A percentile compares a stretch with the other conserved stretches of the same genome.
phyloP scores from a whole-genome alignment of 2,888 invertebrate species.

The Bedellia somnulentella region DNA sequence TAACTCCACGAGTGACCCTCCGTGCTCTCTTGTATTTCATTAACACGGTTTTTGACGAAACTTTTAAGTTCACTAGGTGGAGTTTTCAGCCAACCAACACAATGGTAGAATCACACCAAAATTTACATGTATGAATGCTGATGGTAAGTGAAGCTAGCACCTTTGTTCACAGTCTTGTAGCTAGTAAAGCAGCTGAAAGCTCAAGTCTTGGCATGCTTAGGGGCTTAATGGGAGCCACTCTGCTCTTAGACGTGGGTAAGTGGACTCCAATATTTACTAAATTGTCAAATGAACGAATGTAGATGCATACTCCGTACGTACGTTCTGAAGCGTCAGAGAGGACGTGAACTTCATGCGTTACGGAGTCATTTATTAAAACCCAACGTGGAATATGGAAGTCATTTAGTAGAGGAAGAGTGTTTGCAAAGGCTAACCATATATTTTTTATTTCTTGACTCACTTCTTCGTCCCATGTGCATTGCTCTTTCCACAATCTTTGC shows the following conservation, averaged over 20 bases:
- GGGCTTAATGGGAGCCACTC: slow-evolving; percentile 9
- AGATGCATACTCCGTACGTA: slow-evolving; percentile 8
- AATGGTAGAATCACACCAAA: slow-evolving; percentile 9
- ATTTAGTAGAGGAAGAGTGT: slow-evolving; percentile 4
- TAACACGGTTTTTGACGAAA: slow-evolving; percentile 11
- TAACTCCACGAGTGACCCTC: slow-evolving; percentile 1
- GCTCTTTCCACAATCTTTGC: slow-evolving; percentile 5
- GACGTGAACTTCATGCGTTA: slow-evolving; percentile 5
- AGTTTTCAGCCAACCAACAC: slow-evolving; percentile 7
- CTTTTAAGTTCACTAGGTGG: slow-evolving; percentile 7
- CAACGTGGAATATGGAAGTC: slow-evolving; percentile 4
- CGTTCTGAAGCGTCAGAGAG: slow-evolving; percentile 8
- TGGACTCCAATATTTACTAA: slow-evolving; percentile 2
- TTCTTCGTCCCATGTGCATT: slow-evolving; percentile 8
- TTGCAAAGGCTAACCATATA: slow-evolving; percentile 2
- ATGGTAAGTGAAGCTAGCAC: slow-evolving; percentile 3
- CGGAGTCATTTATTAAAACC: not conserved
- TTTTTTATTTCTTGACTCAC: slow-evolving; percentile 3
- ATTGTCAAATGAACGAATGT: slow-evolving; percentile 1
- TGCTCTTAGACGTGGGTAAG: slow-evolving; percentile 7
- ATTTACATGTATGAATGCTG: not conserved
- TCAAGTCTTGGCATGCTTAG: slow-evolving; percentile 8
- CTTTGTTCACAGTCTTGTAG: slow-evolving; percentile 3
- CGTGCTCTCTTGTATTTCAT: slow-evolving; percentile 9
- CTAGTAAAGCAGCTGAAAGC: slow-evolving; percentile 1